Base-by-base conservation (phyloP, 2,113 vertebrate genomes). In the Malurus cyaneus region DNA sequence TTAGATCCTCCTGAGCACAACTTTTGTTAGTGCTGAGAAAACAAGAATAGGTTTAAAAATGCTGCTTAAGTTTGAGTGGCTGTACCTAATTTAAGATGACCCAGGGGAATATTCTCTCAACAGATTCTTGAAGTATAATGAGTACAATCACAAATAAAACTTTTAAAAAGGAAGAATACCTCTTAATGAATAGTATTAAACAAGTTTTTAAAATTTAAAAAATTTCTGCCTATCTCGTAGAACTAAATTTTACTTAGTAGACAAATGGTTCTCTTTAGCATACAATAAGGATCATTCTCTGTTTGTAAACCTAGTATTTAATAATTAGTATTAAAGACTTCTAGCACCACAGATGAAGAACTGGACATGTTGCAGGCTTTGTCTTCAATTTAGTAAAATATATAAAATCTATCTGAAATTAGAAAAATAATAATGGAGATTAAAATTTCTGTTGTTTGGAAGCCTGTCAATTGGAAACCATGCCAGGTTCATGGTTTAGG, bases 1-100 rank as follows among this genome's bases (percentile, higher is more conserved):
- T 97, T 92, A 96, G 94, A 92, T 91, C 95, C 93, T 96, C 73
- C 67, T 12, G 18, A 74, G 72, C 65, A 89, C 65, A 97, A 93
- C 70, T 70, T 89, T 53, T 90, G 66, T 90, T 76, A 85, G 53
- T 25, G 9, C 25, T 83, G 92, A 88, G 83, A 95, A 97, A 97
- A 95, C 71, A 96, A 82, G 94, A 72, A 81, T 34, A 77, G 26
- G 54, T 72, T 97, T 66, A 79, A 93, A 89, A 31, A 60, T 31
- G 19, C 31, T 0, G 0, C 32, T 65, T 28, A 78, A 69, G 71
- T 52, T 93, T 69, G 28, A 46, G 10, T 46, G 3, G 18, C 44
- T 57, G 11, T 5, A 70, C 28, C 82, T 24, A 61, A 53, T 78
- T 83, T 47, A 28, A 73, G 76, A 77, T 82, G 46, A 42, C 23